Percentiles rank a stretch among this genome's conserved stretches.
These are phyloP conservation scores for Papilio polyxenes DNA, from an alignment of 1,140 invertebrate genomes.

Conservation along the genomic window DNA sequence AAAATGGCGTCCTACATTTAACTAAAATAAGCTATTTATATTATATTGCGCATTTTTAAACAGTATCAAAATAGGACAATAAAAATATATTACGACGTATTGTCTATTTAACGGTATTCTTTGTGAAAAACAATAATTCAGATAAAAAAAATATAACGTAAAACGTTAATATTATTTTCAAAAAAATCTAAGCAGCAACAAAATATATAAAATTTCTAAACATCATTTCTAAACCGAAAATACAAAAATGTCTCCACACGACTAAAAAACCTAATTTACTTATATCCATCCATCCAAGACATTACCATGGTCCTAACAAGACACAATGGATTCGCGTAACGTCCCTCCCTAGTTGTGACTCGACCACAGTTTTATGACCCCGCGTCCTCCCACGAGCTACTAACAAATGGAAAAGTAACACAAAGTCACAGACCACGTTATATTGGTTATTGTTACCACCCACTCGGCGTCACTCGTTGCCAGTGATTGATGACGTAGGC, in stretches of 20 bases:
- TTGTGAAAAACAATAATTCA: too few species aligned
- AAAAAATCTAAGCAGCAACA: background rate
- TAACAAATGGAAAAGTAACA: constrained; percentile 40
- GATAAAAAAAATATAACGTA: too few species aligned
- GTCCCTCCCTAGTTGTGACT: constrained; percentile 57
- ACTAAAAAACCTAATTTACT: constrained; percentile 77
- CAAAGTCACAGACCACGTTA: constrained; percentile 59
- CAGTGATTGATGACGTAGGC: constrained; percentile 78
- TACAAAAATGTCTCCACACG: constrained; percentile 45
- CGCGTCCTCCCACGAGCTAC: constrained; percentile 45
- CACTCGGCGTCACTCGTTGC: constrained; percentile 69
- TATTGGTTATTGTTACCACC: constrained; percentile 57
- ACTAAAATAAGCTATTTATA: background rate
- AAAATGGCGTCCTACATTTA: background rate
- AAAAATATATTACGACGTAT: too few species aligned
- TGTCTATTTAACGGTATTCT: too few species aligned
- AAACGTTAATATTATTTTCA: background rate
- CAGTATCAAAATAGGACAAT: too few species aligned
- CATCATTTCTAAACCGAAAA: constrained; percentile 39
- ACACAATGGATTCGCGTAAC: constrained; percentile 74
- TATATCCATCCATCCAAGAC: constrained; percentile 76
- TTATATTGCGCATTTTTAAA: too few species aligned
- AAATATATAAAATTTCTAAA: background rate
- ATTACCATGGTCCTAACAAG: constrained; percentile 75
- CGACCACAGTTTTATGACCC: constrained; percentile 56